Evolutionary conservation across 2,113 vertebrate species (phyloP), one percentile per base, ranked within the genome.

Genomic region (Tragelaphus strepsiceros): DNA sequence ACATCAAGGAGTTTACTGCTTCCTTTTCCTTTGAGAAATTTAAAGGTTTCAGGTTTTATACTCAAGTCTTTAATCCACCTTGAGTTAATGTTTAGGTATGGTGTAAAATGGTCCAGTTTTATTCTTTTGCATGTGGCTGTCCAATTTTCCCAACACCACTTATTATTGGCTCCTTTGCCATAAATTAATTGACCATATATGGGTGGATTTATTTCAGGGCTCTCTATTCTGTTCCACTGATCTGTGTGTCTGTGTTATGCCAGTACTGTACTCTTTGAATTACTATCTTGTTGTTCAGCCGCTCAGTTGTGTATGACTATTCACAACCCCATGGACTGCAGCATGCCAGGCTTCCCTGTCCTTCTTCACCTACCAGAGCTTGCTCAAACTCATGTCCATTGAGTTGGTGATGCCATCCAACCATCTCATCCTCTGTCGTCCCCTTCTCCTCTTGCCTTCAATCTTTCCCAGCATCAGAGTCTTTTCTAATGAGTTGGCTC

Each of bases 331-430:
- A 71, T 39, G 19, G n/a, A 39, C 67, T 71, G n/a, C 67, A 22
- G n/a, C 9, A 39, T 0, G 0, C 19, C 9, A 39, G 19, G 67
- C n/a, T 71, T 71, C 67, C 67, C 67, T 22, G 10, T 35, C n/a
- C n/a, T 71, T 39, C 67, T n/a, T 10, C 9, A 71, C n/a, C 67
- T 71, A 71, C n/a, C 67, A 71, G 5, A 71, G n/a, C n/a, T 39
- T 22, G n/a, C 67, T 71, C n/a, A 71, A 12, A 39, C 67, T 71
- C 19, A 71, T 35, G n/a, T 22, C 67, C 67, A 71, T 12, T 39
- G 19, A 71, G 19, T 71, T 2, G 2, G n/a, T 71, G 67, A 71
- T 39, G 19, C 19, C 19, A 71, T 35, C 67, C 19, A 71, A 71
- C 19, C 67, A 22, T 71, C 9, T 71, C n/a, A 35, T 22, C 67